A percentile compares a stretch with the other conserved stretches of the same genome.
Evolutionary conservation across 2,888 invertebrate species (phyloP).

Genomic region (Podotricha telesiphe): DNA sequence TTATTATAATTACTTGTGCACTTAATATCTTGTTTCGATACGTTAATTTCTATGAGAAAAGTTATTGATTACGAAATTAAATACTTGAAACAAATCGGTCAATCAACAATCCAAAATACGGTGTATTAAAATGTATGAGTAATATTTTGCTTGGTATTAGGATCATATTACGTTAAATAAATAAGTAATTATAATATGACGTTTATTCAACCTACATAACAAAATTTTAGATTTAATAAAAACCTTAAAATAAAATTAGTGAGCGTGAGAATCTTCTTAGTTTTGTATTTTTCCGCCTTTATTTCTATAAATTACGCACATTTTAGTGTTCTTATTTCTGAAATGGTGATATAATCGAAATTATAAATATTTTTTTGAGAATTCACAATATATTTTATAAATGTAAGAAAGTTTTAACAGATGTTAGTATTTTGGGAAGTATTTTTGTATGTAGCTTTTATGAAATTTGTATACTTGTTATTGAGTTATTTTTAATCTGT

Average conservation of each 20-base stretch:
- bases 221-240: too few species aligned
- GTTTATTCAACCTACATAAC: too few species aligned
- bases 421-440: too few species aligned
- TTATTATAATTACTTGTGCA: conserved; percentile 67
- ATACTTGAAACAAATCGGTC: conserved; percentile 3
- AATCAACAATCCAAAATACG: too few species aligned
- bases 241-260: too few species aligned
- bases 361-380: background rate
- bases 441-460: background rate
- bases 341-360: background rate
- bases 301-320: background rate
- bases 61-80: conserved; percentile 14
- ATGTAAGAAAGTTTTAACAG: background rate
- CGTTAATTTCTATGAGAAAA: conserved; percentile 29
- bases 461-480: background rate
- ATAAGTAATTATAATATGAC: too few species aligned
- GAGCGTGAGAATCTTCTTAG: background rate
- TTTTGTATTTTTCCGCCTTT: conserved; percentile 4
- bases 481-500: conserved; percentile 1
- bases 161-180: background rate
- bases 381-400: background rate
- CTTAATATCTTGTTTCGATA: conserved; percentile 35
- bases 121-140: background rate
- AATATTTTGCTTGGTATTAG: background rate
- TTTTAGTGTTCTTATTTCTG: background rate